These are phyloP conservation scores for Siniperca knerii DNA, from an alignment of 2,113 vertebrate genomes.

Conservation along the genomic window DNA sequence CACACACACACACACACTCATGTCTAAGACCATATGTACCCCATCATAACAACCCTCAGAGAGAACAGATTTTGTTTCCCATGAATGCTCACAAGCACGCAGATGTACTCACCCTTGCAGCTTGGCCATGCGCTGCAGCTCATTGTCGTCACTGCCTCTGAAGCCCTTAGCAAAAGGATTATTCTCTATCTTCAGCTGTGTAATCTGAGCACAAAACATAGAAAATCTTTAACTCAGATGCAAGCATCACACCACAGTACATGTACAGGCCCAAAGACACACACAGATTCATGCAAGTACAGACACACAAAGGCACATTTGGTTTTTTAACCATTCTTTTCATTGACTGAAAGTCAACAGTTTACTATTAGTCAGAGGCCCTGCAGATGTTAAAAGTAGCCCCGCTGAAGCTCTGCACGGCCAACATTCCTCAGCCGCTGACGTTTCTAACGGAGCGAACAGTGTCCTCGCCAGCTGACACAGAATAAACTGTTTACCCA, in stretches of 20 bases:
- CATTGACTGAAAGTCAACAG: slow-evolving; percentile 50
- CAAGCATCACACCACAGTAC: not conserved
- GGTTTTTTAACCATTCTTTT: slow-evolving; percentile 7
- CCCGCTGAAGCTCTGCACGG: slow-evolving; percentile 34
- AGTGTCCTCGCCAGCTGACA: slow-evolving; percentile 76
- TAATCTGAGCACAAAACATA: slow-evolving; percentile 84
- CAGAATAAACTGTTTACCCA: slow-evolving; percentile 83
- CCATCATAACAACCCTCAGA: slow-evolving; percentile 67
- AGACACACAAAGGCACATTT: not conserved
- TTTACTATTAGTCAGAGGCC: slow-evolving; percentile 56
- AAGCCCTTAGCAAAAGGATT: slow-evolving; percentile 98
- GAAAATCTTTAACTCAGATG: slow-evolving; percentile 23
- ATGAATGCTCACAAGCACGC: slow-evolving; percentile 11
- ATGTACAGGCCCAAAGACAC: not conserved
- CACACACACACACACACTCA: slow-evolving; percentile 25
- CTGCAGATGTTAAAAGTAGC: slow-evolving; percentile 64
- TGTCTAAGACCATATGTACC: slow-evolving; percentile 71
- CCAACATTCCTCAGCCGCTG: slow-evolving; percentile 74
- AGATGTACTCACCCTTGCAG: slow-evolving; percentile 89
- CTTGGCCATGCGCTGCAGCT: slow-evolving; percentile 93
- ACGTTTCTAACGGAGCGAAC: slow-evolving; percentile 61
- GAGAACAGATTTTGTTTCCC: slow-evolving; percentile 26
- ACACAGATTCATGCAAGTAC: not conserved
- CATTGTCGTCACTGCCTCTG: slow-evolving; percentile 94
- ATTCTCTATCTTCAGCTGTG: slow-evolving; percentile 96